Conservation (phyloP, 2,888 invertebrate species). For the Muschampia plurimacula region DNA sequence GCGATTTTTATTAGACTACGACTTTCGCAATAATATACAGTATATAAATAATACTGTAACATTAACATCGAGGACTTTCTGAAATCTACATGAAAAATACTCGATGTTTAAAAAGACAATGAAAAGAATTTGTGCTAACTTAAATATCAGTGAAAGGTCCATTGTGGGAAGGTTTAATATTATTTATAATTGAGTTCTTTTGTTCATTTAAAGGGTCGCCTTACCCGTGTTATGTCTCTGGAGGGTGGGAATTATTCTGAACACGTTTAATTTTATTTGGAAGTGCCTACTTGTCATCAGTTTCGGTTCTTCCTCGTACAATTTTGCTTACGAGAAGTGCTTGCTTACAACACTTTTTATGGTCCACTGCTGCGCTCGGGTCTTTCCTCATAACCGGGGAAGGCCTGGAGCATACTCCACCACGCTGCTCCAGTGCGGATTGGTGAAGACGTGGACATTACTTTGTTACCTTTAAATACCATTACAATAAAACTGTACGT, state of each 20-base stretch:
- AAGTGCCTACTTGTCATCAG: constrained; percentile 4
- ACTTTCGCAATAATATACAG: too few relatives aligned
- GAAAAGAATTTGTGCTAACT: not conserved
- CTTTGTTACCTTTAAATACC: too few relatives aligned
- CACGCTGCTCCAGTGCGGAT: too few relatives aligned
- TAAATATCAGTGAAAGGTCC: not conserved
- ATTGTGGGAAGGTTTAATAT: constrained; percentile 8
- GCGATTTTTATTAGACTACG: too few relatives aligned
- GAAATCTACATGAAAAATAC: not conserved
- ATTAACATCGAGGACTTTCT: too few relatives aligned
- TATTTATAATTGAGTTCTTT: constrained; percentile 59
- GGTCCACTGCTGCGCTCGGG: too few relatives aligned
- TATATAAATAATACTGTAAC: too few relatives aligned
- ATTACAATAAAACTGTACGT: too few relatives aligned
- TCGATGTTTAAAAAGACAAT: not conserved
- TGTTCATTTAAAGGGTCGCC: constrained; percentile 50
- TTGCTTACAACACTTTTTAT: too few relatives aligned
- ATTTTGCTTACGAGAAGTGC: not conserved
- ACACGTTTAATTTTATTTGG: constrained; percentile 29
- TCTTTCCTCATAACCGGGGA: too few relatives aligned
- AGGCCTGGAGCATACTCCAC: too few relatives aligned
- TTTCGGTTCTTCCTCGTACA: not conserved
- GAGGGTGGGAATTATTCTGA: constrained; percentile 18
- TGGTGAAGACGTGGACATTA: too few relatives aligned
- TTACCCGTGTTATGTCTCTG: constrained; percentile 9